phyloP scores from a whole-genome alignment of 2,797 vertebrate genomes.

The Lophius americanus region DNA sequence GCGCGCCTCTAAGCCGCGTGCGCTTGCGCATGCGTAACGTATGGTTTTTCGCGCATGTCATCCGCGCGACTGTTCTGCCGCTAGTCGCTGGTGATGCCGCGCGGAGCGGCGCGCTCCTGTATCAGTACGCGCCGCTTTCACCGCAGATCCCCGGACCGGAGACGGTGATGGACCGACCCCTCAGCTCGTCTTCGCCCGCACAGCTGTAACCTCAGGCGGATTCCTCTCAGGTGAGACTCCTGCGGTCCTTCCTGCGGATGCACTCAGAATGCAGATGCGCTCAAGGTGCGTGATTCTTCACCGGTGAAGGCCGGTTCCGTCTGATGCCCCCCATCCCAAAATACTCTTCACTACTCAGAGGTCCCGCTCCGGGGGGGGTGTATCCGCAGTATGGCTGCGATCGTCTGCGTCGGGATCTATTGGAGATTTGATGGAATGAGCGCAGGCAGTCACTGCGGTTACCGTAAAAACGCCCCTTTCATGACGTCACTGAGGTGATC shows the following conservation, averaged over 20 bases:
- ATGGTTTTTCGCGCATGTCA: slow-evolving; percentile 72
- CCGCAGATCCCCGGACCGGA: slow-evolving; percentile 68
- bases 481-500: not conserved
- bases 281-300: slow-evolving; percentile 79
- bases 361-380: slow-evolving; percentile 63
- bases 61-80: slow-evolving; percentile 65
- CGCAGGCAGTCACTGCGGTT: slow-evolving; percentile 72
- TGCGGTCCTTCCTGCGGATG: slow-evolving; percentile 67
- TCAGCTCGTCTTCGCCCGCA: slow-evolving; percentile 43
- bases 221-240: slow-evolving; percentile 72
- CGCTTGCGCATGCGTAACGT: slow-evolving; percentile 69
- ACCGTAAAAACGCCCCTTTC: slow-evolving; percentile 50
- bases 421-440: slow-evolving; percentile 59
- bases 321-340: slow-evolving; percentile 7
- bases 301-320: slow-evolving; percentile 69
- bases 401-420: slow-evolving; percentile 37
- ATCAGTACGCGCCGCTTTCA: slow-evolving; percentile 59
- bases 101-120: slow-evolving; percentile 63
- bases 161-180: slow-evolving; percentile 59
- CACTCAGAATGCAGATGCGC: slow-evolving; percentile 62
- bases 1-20: slow-evolving; percentile 62
- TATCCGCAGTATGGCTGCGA: slow-evolving; percentile 70
- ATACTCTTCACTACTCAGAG: slow-evolving; percentile 60
- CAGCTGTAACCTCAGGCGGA: slow-evolving; percentile 59
- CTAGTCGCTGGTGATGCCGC: slow-evolving; percentile 70